Percentiles rank a stretch among this genome's conserved stretches.
Evolutionary conservation across 2,113 vertebrate species (phyloP).

Genomic region (Ursus arctos): DNA sequence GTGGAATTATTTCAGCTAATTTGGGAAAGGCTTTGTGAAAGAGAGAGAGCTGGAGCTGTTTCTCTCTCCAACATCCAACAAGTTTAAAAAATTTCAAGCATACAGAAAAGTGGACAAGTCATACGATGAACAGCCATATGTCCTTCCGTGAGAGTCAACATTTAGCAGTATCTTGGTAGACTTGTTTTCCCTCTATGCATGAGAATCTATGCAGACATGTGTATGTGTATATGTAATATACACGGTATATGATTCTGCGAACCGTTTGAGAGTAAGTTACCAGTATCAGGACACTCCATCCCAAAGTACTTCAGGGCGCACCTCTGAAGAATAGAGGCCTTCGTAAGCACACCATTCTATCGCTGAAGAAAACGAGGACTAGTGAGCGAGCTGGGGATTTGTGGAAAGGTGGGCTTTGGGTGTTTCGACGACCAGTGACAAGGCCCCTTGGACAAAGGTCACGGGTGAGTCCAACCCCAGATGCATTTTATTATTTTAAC

Average conservation of each 20-base stretch:
- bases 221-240: not conserved
- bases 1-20: slow-evolving; percentile 53
- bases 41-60: not conserved
- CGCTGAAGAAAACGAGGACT: not conserved
- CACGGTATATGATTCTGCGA: not conserved
- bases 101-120: not conserved
- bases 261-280: not conserved
- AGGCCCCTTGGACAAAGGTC: not conserved
- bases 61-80: not conserved
- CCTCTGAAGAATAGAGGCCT: not conserved
- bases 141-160: not conserved
- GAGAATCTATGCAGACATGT: not conserved
- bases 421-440: not conserved
- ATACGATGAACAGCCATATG: not conserved
- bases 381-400: not conserved
- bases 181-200: not conserved
- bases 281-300: not conserved
- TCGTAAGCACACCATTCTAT: not conserved
- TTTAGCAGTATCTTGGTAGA: not conserved
- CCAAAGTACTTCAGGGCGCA: not conserved
- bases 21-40: not conserved
- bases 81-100: slow-evolving; percentile 12
- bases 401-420: not conserved
- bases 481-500: not conserved
- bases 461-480: not conserved